phyloP scores from a whole-genome alignment of 2,797 vertebrate species.

The Sebastes steindachneri region DNA sequence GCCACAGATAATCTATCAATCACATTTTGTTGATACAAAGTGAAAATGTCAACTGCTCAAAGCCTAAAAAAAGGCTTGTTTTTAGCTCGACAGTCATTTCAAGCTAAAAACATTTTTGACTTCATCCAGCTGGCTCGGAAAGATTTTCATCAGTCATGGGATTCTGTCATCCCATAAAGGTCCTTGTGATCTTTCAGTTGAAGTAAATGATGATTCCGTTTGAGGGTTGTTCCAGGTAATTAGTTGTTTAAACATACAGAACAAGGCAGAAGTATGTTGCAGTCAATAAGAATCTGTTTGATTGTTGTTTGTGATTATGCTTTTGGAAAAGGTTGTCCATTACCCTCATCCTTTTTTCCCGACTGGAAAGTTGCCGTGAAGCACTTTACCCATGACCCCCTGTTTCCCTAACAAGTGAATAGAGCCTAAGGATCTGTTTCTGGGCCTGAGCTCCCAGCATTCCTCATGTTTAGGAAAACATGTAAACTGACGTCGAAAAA shows the following conservation, averaged over 20 bases:
- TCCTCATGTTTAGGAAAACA: constrained; percentile 82
- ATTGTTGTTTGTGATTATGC: constrained; percentile 58
- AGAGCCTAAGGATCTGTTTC: constrained; percentile 64
- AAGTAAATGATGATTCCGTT: constrained; percentile 10
- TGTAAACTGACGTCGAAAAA: constrained; percentile 73
- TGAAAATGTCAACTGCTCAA: not conserved
- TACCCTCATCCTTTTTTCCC: constrained; percentile 35
- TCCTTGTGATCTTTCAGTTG: constrained; percentile 34
- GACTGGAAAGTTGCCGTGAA: constrained; percentile 62
- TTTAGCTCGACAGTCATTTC: not conserved
- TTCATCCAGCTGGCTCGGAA: constrained; percentile 28
- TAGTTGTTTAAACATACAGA: constrained; percentile 17
- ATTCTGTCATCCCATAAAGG: constrained; percentile 27
- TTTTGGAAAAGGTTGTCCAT: constrained; percentile 48
- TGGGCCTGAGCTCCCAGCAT: constrained; percentile 66
- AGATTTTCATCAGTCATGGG: constrained; percentile 46
- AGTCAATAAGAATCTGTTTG: constrained; percentile 36
- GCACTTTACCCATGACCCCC: constrained; percentile 72
- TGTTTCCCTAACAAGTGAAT: constrained; percentile 71
- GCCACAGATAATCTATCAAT: not conserved
- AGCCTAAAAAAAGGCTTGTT: not conserved
- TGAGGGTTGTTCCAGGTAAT: constrained; percentile 23
- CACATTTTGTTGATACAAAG: not conserved
- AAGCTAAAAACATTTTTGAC: constrained; percentile 1
- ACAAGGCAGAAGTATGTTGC: constrained; percentile 11